phyloP scores from a whole-genome alignment of 1,140 invertebrate species.

The Sycophila sp. region DNA sequence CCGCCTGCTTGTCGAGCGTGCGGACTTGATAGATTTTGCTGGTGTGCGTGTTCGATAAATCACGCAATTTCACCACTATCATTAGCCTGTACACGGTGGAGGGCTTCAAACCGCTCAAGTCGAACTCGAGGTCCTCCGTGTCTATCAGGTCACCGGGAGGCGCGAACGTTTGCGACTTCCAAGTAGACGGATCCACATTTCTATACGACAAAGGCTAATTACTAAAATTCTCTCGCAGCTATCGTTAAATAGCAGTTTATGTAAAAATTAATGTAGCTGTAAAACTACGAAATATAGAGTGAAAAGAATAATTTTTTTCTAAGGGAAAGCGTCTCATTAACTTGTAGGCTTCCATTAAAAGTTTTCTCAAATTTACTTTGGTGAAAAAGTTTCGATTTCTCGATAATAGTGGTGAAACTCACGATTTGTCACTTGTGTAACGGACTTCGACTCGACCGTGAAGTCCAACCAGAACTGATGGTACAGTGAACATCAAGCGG shows the following conservation, averaged over 20 bases:
- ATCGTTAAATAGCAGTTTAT: too few relatives aligned
- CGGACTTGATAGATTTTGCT: slow-evolving; percentile 79
- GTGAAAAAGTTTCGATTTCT: slow-evolving; percentile 2
- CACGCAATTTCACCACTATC: slow-evolving; percentile 78
- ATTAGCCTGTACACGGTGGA: slow-evolving; percentile 84
- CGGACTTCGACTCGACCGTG: slow-evolving; percentile 84
- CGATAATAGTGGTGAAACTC: slow-evolving; percentile 54
- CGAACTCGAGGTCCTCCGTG: slow-evolving; percentile 84
- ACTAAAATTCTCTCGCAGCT: neutral
- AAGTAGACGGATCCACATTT: slow-evolving; percentile 75
- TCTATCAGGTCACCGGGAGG: slow-evolving; percentile 85
- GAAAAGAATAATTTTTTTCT: too few relatives aligned
- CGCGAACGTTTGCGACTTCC: slow-evolving; percentile 86
- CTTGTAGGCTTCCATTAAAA: too few relatives aligned
- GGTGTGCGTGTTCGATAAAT: slow-evolving; percentile 76
- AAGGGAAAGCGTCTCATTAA: too few relatives aligned
- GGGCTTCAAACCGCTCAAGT: slow-evolving; percentile 78
- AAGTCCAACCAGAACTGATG: slow-evolving; percentile 82
- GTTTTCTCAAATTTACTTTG: too few relatives aligned
- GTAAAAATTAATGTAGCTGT: too few relatives aligned
- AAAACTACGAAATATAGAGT: too few relatives aligned
- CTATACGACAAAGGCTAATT: slow-evolving; percentile 55
- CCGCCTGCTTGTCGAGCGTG: slow-evolving; percentile 67
- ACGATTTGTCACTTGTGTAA: slow-evolving; percentile 79
- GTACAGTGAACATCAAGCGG: slow-evolving; percentile 83